Evolutionary conservation across 2,888 invertebrate species (phyloP).

Genomic region (Cheilosia vulpina): DNA sequence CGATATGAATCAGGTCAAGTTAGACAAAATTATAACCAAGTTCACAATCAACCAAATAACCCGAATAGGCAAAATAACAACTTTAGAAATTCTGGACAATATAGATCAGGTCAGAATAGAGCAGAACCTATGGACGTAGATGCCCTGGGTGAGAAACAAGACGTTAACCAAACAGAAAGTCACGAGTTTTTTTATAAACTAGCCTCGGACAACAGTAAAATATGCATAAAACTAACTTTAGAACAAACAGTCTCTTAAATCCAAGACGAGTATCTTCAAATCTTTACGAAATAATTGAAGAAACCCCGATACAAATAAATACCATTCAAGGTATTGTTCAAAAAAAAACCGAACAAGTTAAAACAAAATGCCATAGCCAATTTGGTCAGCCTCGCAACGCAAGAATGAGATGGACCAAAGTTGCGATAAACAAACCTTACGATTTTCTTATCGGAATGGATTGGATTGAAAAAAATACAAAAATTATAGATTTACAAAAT

Average conservation of each 20-base stretch:
- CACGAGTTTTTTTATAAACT: too few relatives aligned
- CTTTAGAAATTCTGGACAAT: constrained; percentile 8
- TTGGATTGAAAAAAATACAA: not conserved
- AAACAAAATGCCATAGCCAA: not conserved
- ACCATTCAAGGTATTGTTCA: too few relatives aligned
- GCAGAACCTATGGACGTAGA: constrained; percentile 16
- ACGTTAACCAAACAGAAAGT: too few relatives aligned
- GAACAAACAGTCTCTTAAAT: constrained; percentile 22
- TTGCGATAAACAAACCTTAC: constrained; percentile 6
- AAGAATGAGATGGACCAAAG: constrained; percentile 1
- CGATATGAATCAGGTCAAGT: not conserved
- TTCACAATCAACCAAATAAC: too few relatives aligned
- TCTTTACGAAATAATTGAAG: too few relatives aligned
- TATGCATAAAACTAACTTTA: constrained; percentile 27
- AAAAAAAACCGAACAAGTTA: too few relatives aligned
- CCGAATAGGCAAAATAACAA: constrained; percentile 15
- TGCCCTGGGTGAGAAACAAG: constrained; percentile 1
- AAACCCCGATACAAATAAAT: too few relatives aligned
- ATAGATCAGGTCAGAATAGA: constrained; percentile 18
- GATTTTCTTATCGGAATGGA: constrained; percentile 7
- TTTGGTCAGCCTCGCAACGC: constrained; percentile 1
- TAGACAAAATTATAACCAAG: not conserved
- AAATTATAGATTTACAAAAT: not conserved
- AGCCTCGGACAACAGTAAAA: constrained; percentile 32
- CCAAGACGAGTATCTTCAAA: not conserved